Conservation (phyloP, 1,140 invertebrate species). For the Ericerus pela region DNA sequence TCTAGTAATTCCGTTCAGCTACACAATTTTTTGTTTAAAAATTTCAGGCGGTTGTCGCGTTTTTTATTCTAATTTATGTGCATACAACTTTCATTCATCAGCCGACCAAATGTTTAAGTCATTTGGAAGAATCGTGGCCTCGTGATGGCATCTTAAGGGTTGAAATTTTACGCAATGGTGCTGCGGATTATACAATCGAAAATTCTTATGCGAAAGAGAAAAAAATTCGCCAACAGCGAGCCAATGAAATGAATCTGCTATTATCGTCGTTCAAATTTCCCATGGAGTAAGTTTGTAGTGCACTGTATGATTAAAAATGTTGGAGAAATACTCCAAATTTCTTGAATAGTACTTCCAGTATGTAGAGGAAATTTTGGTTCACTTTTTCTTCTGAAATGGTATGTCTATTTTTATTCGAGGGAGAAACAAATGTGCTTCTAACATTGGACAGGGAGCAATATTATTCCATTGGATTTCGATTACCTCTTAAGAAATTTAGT, state of each 20-base stretch:
- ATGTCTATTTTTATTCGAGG: too few relatives aligned
- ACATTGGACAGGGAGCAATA: too few relatives aligned
- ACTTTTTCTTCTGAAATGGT: too few relatives aligned
- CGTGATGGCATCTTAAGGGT: constrained; percentile 84
- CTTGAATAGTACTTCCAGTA: too few relatives aligned
- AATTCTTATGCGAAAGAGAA: constrained; percentile 68
- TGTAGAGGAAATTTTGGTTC: too few relatives aligned
- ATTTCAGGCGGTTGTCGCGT: constrained; percentile 63
- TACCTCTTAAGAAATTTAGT: too few relatives aligned
- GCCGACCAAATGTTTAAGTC: constrained; percentile 83
- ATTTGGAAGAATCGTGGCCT: constrained; percentile 82
- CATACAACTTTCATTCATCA: constrained; percentile 84
- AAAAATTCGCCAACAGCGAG: constrained; percentile 27
- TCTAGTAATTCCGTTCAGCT: not conserved
- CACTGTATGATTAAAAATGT: not conserved
- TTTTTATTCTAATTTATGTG: constrained; percentile 86
- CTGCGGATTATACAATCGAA: constrained; percentile 51
- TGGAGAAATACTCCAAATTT: not conserved
- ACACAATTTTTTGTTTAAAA: constrained; percentile 15
- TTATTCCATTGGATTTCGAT: too few relatives aligned
- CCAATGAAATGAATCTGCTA: constrained; percentile 4
- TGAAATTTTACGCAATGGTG: constrained; percentile 75
- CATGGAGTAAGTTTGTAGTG: not conserved
- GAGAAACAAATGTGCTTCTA: too few relatives aligned
- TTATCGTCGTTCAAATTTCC: not conserved